Conservation (phyloP, 2,113 vertebrate species). For the Cathartes aura region DNA sequence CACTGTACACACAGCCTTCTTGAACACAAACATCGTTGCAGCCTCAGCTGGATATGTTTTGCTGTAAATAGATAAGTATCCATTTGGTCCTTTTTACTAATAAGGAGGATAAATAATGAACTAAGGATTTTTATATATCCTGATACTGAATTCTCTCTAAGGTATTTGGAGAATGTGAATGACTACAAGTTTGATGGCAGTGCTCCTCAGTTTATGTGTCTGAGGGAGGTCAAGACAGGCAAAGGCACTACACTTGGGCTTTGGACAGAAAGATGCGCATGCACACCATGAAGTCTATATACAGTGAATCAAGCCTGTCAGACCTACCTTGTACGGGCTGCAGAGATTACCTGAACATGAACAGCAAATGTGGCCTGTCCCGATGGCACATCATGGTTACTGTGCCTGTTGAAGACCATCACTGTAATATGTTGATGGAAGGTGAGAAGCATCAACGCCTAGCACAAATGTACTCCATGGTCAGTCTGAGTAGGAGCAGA, state of each 20-base stretch:
- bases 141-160: background rate
- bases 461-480: accelerated
- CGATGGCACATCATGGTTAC: background rate
- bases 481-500: background rate
- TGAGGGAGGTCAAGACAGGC: background rate
- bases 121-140: background rate
- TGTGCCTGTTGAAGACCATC: background rate
- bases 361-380: background rate
- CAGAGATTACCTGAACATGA: background rate
- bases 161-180: background rate
- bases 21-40: background rate
- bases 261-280: background rate
- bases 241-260: background rate
- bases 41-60: background rate
- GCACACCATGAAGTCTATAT: background rate
- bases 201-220: background rate
- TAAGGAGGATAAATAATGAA: background rate
- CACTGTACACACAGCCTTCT: background rate
- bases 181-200: background rate
- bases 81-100: background rate
- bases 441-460: background rate
- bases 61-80: background rate
- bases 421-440: background rate
- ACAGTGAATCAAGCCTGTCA: background rate
- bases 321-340: background rate